Evolutionary conservation across 2,113 vertebrate genomes (phyloP), one percentile per base, ranked within the genome.

Genomic region (Cynopterus brachyotis): DNA sequence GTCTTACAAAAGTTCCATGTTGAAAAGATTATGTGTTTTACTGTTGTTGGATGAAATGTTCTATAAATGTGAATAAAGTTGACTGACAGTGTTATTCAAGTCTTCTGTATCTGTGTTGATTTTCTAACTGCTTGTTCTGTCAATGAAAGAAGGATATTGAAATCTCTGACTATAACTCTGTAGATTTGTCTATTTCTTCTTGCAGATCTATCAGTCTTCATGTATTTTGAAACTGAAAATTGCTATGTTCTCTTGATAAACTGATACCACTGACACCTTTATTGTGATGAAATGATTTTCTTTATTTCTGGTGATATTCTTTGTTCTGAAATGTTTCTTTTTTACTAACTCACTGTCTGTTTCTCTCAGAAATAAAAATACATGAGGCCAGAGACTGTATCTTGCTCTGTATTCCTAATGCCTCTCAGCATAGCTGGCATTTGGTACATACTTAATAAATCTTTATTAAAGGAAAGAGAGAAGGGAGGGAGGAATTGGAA

Each of bases 271-370:
- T 73, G 20, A 67, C 35, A 26, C 40, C 42, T 78, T 78, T 55
- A 79, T 75, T 60, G 66, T 75, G 22, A 40, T 79, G 35, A 84
- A 93, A 55, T 91, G 35, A 81, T 24, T 32, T 11, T 86, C 9
- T 73, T 82, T 91, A 94, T 73, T 26, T 17, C 55, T 92, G 69
- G 32, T 32, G 40, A 95, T 78, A 96, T 57, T 91, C 32, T 83
- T 92, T 64, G 93, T 45, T 84, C 32, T 80, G 45, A 94, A 70
- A 93, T 85, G 40, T 75, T 85, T 62, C 28, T 40, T 89, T 96
- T 86, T 93, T 75, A 87, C 59, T 45, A 94, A 64, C n/a, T 86
- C 73, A 80, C 3, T 62, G 28, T 69, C 37, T 80, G 2, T 75
- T 78, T 79, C 64, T 93, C 59, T 86, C 40, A 86, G 66, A 93